These are phyloP conservation scores for Patella depressa DNA, from an alignment of 2,888 invertebrate genomes.

Conservation along the genomic window DNA sequence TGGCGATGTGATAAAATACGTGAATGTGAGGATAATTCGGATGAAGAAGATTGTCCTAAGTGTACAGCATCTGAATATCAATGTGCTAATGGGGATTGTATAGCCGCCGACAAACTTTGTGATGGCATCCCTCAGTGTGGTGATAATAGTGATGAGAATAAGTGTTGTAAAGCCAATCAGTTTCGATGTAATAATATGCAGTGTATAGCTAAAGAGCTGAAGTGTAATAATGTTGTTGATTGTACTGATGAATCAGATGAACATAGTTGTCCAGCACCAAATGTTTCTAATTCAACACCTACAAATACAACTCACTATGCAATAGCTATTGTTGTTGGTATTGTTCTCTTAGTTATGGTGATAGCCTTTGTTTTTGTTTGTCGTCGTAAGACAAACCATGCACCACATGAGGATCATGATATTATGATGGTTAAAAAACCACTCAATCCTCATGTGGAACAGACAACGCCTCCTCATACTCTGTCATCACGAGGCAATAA, in stretches of 20 bases:
- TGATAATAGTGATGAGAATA: conserved; percentile 47
- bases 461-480: conserved; percentile 53
- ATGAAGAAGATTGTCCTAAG: conserved; percentile 65
- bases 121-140: conserved; percentile 53
- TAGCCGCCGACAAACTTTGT: conserved; percentile 72
- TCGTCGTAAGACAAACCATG: conserved; percentile 55
- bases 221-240: conserved; percentile 59
- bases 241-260: conserved; percentile 59
- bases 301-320: conserved; percentile 60
- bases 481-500: conserved; percentile 53
- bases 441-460: conserved; percentile 46
- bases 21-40: conserved; percentile 69
- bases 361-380: conserved; percentile 70
- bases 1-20: conserved; percentile 94
- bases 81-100: conserved; percentile 60
- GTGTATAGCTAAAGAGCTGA: conserved; percentile 47
- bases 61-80: conserved; percentile 56
- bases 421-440: conserved; percentile 60
- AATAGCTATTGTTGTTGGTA: conserved; percentile 72
- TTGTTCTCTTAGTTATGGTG: conserved; percentile 75
- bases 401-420: conserved; percentile 50
- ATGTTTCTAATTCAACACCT: conserved; percentile 17
- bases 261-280: conserved; percentile 31
- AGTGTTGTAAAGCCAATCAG: conserved; percentile 62
- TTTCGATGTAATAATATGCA: conserved; percentile 56